These are phyloP conservation scores for Proteles cristata DNA, from an alignment of 2,113 vertebrate species.

Conservation along the genomic window DNA sequence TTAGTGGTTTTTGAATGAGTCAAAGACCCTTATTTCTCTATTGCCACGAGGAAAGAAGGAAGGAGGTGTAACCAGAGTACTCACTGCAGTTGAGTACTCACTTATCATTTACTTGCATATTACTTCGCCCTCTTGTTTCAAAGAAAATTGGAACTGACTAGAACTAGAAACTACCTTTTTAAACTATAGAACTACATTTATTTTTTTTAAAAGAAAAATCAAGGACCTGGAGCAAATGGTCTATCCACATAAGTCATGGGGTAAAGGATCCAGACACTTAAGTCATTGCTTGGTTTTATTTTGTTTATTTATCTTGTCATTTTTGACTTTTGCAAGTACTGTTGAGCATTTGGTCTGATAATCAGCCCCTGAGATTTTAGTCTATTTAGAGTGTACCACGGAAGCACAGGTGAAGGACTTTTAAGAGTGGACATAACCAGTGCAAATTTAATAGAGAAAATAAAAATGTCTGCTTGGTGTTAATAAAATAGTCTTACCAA, in stretches of 20 bases:
- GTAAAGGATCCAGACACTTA: not conserved
- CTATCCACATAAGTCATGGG: not conserved
- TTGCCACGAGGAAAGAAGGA: not conserved
- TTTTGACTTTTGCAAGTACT: not conserved
- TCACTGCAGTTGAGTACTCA: not conserved
- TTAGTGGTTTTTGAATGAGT: not conserved
- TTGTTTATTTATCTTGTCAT: not conserved
- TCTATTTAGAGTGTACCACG: not conserved
- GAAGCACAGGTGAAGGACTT: not conserved
- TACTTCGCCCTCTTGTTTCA: not conserved
- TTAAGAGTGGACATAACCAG: not conserved
- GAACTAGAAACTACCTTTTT: not conserved
- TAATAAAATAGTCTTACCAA: not conserved
- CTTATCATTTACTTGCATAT: not conserved
- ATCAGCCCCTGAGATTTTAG: not conserved
- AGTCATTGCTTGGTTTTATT: slow-evolving; percentile 3
- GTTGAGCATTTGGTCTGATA: not conserved
- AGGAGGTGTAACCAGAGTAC: not conserved
- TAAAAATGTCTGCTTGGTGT: not conserved
- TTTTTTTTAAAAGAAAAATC: not conserved
- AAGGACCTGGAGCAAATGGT: not conserved
- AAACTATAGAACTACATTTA: not conserved
- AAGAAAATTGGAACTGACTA: not conserved
- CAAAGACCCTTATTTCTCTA: not conserved
- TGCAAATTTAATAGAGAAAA: not conserved